Base-by-base conservation (phyloP, 1,140 invertebrate genomes). In the Dermatophagoides farinae region DNA sequence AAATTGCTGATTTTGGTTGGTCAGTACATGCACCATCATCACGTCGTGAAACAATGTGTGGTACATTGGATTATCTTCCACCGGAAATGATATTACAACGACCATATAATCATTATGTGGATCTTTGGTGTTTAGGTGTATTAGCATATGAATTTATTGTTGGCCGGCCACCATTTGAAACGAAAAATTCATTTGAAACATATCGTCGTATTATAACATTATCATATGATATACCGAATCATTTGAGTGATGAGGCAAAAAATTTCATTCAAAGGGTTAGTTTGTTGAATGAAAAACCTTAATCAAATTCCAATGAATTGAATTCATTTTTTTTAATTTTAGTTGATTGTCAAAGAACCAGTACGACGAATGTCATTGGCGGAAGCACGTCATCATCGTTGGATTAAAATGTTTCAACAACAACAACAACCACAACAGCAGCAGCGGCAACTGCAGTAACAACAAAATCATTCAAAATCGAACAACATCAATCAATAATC, bases 101-200 rank as follows among this genome's bases (percentile, higher is more conserved):
- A 69, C 69, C 76, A 0, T 89, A 93, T 68, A 80, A 84, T 66
- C 78, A 84, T 46, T 79, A 79, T 59, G 85, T 73, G 88, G 1
- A 92, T 71, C 77, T 86, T 57, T 92, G 88, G 88, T 89, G 87
- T 71, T 75, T 97, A 46, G 93, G 93, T 37, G 82, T 97, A 41
- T 75, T 97, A 0, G 85, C 86, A 65, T 98, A 92, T 70, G 93
- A 97, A 75, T 93, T 97, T 73, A 75, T 97, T 0, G 85, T 87
- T 6, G 92, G 92, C 0, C 79, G 77, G 57, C 88, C 92, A n/a
- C 92, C 93, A 22, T 98, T 98, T 70, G 85, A 95, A 67, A 83
- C 83, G 57, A 77, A 82, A 43, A 77, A 76, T 2, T 74, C 81
- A 58, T 51, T 64, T 8, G 80, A 86, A 60, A 97, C 92, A 1